phyloP scores from a whole-genome alignment of 2,113 vertebrate genomes.

The Sisor rabdophorus region DNA sequence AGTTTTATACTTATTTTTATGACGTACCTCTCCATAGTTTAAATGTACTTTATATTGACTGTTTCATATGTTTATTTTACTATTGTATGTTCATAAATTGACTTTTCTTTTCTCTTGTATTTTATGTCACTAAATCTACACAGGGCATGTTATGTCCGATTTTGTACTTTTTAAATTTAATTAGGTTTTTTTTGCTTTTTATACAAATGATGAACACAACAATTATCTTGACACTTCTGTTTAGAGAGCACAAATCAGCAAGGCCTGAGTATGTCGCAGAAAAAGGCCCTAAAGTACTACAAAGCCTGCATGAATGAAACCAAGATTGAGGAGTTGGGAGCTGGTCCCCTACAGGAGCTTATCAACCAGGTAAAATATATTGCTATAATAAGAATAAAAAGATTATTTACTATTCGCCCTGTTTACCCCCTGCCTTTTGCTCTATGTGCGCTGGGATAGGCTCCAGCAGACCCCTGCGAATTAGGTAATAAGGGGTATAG shows the following conservation, averaged over 20 bases:
- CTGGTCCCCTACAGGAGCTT: constrained; percentile 79
- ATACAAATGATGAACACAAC: too few species aligned
- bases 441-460: too few species aligned
- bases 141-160: too few species aligned
- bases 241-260: constrained; percentile 83
- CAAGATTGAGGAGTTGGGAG: constrained; percentile 84
- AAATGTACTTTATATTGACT: not conserved
- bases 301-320: constrained; percentile 91
- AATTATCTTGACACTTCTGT: not conserved
- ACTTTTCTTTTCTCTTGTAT: not conserved
- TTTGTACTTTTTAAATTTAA: too few species aligned
- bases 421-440: too few species aligned
- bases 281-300: constrained; percentile 88
- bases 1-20: not conserved
- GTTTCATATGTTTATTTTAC: too few species aligned
- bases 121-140: not conserved
- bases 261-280: constrained; percentile 77
- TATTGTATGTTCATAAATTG: too few species aligned
- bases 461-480: too few species aligned
- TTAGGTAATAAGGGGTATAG: too few species aligned
- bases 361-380: constrained; percentile 77
- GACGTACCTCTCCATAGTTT: not conserved
- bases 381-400: too few species aligned
- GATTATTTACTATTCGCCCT: too few species aligned
- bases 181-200: too few species aligned